These are phyloP conservation scores for Aeoliscus strigatus DNA, from an alignment of 2,797 vertebrate genomes.

Conservation along the genomic window DNA sequence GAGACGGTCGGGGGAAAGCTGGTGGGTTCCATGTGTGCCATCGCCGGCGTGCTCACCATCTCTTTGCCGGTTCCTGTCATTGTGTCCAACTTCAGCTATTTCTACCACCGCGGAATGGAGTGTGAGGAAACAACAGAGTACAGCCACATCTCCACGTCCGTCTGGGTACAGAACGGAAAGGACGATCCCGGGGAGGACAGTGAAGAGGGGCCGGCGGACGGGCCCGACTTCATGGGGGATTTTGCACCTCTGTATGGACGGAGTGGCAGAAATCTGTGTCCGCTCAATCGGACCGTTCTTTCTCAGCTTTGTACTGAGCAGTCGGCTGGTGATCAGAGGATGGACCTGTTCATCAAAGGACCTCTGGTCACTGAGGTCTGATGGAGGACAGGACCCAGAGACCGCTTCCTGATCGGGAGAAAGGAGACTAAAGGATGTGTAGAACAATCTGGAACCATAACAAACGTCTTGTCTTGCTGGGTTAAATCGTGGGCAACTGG, in stretches of 20 bases:
- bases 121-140: conserved; percentile 77
- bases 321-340: conserved; percentile 26
- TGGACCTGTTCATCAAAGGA: conserved; percentile 52
- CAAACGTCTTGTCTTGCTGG: too few relatives aligned
- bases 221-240: conserved; percentile 48
- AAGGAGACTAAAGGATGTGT: background rate
- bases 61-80: conserved; percentile 91
- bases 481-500: too few relatives aligned
- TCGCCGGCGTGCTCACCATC: conserved; percentile 91
- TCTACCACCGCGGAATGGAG: conserved; percentile 87
- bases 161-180: conserved; percentile 68
- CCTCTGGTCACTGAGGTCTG: conserved; percentile 81
- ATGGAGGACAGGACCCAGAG: conserved; percentile 24
- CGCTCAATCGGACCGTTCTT: conserved; percentile 67
- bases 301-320: conserved; percentile 64
- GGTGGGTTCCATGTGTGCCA: conserved; percentile 92
- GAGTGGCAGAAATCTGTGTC: conserved; percentile 39
- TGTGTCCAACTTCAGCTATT: conserved; percentile 95
- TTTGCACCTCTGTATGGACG: conserved; percentile 60
- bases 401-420: background rate
- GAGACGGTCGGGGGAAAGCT: conserved; percentile 87
- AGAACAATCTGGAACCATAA: too few relatives aligned
- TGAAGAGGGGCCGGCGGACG: conserved; percentile 41
- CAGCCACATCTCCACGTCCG: conserved; percentile 74
- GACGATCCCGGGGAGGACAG: conserved; percentile 25